Base-by-base conservation (phyloP, 1,140 invertebrate species). In the Druon quercuslanigerum region DNA sequence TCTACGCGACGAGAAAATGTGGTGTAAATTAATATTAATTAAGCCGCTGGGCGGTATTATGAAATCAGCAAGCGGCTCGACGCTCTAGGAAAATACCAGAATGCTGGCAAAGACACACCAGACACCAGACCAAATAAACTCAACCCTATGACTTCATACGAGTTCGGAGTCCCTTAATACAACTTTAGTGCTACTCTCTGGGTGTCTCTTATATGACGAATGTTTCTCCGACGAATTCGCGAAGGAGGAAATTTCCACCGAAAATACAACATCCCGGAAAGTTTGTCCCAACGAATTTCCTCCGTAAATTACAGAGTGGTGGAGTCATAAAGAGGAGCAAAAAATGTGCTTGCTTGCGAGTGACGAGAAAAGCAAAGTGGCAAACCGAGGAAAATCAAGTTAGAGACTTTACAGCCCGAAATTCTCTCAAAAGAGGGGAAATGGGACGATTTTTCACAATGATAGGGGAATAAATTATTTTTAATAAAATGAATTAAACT, bases 21-120 rank as follows among this genome's bases (percentile, higher is more conserved):
- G 60, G 33, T 25, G 14, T n/a, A 33, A 66, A 66, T 66, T 40
- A 66, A 66, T 46, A 66, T 66, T 66, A 66, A 66, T 66, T 66
- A 40, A 20, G 33, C 25, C 25, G 25, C 60, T 16, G 33, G 25
- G 60, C 25, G 25, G 25, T 40, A 66, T 66, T 66, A 66, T 66
- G 6, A 66, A 66, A 66, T 66, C 60, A 66, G 25, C 60, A 40
- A 66, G 60, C 40, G 60, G 60, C 60, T 66, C n/a, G 25, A 40
- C 25, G n/a, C 60, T 66, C 33, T 25, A 25, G 25, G 11, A 25
- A 66, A 66, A 66, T 40, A 16, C 25, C 14, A 40, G 25, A 66
- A 66, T 40, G 33, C n/a, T 66, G 33, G 25, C 5, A 25, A 40
- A 33, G 40, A 25, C 40, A 66, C 13, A 12, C 5, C 25, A 66